phyloP scores from a whole-genome alignment of 2,888 invertebrate species.

The Conops quadrifasciatus region DNA sequence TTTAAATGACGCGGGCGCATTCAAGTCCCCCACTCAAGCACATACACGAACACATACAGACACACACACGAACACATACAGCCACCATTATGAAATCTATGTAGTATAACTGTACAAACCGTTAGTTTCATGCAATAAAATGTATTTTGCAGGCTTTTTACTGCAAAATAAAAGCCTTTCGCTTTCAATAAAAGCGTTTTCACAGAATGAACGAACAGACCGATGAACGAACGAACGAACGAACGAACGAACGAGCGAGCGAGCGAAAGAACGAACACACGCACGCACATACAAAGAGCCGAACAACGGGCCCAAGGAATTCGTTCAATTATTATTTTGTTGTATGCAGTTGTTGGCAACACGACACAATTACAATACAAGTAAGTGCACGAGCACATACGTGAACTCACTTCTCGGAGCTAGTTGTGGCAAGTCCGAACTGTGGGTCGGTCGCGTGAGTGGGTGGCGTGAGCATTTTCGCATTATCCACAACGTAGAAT shows the following conservation, averaged over 20 bases:
- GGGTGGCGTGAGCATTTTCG: too few relatives aligned
- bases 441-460: too few relatives aligned
- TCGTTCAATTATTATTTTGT: too few relatives aligned
- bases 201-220: too few relatives aligned
- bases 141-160: too few relatives aligned
- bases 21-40: constrained; percentile 25
- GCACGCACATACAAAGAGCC: not conserved
- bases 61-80: not conserved
- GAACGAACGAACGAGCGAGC: not conserved
- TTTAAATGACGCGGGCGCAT: constrained; percentile 32
- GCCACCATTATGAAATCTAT: constrained; percentile 39
- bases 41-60: not conserved
- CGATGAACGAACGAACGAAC: constrained; percentile 2
- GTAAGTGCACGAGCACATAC: constrained; percentile 1
- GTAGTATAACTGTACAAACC: constrained; percentile 30
- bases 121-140: constrained; percentile 27
- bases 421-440: too few relatives aligned
- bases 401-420: too few relatives aligned
- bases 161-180: too few relatives aligned
- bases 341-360: constrained; percentile 33
- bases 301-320: not conserved
- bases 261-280: too few relatives aligned
- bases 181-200: too few relatives aligned
- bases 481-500: too few relatives aligned
- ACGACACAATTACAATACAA: constrained; percentile 35